Base-by-base conservation (phyloP, 2,797 vertebrate genomes). In the Typhlichthys subterraneus region DNA sequence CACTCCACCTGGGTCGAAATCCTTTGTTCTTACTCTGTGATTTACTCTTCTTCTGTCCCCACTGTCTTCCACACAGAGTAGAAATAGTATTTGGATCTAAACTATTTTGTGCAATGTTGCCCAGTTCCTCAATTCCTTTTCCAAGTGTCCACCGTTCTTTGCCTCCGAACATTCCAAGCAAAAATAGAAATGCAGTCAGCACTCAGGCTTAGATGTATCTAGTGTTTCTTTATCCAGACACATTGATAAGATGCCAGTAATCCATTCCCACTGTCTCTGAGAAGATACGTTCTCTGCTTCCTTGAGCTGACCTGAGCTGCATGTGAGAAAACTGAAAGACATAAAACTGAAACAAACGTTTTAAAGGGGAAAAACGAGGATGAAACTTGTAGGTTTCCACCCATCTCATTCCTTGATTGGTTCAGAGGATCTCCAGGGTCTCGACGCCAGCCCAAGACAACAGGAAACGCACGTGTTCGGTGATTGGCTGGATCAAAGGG, bases 391-490 rank as follows among this genome's bases (percentile, higher is more conserved):
- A 67, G 80, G 72, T 82, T 59, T 82, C 90, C 85, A 69, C 91
- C 90, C 89, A 85, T 84, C 79, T 31, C 65, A 52, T 57, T 65
- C 77, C 13, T 74, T 45, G 74, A 93, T 94, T 93, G 92, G 92
- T 77, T 69, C 59, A n/a, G 8, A 54, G 38, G 17, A 70, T 50
- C 45, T 70, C 79, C 71, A 69, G 58, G 73, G 83, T 82, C 63
- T 60, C 79, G 77, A 79, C 80, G 55, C 81, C 65, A 69, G 80
- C 73, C 73, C 57, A 76, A 85, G 67, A 83, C 87, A 86, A 80
- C 82, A 88, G 83, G 80, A 90, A 85, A 83, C 73, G 42, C 4
- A 65, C 52, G 67, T 65, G 48, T 31, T 33, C 49, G 63, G 65
- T 51, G 70, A 89, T 90, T 90, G 90, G 90, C 76, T 71, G 59